phyloP scores from a whole-genome alignment of 1,140 invertebrate species.

The Sipha flava region DNA sequence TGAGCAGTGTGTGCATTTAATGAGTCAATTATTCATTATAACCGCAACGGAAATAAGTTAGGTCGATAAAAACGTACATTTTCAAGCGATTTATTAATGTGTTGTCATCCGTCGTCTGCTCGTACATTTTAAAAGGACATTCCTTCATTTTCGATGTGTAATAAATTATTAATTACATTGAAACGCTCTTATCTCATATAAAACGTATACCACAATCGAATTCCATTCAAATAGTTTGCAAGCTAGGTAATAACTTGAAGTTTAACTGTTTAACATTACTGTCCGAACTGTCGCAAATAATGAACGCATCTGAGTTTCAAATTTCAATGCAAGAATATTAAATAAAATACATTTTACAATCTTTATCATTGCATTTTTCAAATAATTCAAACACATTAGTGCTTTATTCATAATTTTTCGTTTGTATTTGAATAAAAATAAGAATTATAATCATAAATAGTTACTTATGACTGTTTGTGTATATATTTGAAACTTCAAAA shows the following conservation, averaged over 20 bases:
- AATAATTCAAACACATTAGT: too few species aligned
- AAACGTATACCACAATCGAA: neutral
- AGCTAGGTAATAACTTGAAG: neutral
- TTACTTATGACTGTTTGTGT: too few species aligned
- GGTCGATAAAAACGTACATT: neutral
- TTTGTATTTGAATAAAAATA: too few species aligned
- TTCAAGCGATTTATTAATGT: neutral
- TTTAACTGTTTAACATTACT: neutral
- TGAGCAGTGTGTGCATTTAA: neutral
- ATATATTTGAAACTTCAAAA: too few species aligned
- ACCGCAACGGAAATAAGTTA: neutral
- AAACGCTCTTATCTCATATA: neutral
- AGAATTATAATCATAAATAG: too few species aligned
- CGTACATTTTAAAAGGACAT: neutral
- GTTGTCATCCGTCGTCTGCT: neutral
- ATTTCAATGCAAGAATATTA: too few species aligned
- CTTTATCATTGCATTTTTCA: too few species aligned
- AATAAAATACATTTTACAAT: too few species aligned
- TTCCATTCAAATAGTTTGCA: neutral
- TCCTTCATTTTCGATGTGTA: neutral
- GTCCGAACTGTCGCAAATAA: too few species aligned
- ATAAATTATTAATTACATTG: neutral
- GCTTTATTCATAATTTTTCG: too few species aligned
- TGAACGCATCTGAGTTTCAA: too few species aligned
- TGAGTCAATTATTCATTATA: neutral